These are phyloP conservation scores for Leptinotarsa juncta DNA, from an alignment of 2,888 invertebrate species.

Conservation along the genomic window DNA sequence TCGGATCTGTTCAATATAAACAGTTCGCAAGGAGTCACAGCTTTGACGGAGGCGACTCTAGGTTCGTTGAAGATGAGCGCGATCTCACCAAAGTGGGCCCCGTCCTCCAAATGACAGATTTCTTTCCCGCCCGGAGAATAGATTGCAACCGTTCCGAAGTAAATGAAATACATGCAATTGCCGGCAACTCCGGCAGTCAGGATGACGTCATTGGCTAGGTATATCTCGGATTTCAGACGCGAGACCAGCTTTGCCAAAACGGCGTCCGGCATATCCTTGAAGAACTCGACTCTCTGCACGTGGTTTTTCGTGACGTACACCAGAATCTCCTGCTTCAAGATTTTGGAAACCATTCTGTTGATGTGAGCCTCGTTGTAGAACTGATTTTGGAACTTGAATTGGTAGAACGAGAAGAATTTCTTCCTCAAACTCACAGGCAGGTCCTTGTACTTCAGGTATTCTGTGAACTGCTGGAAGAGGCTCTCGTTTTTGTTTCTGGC, in stretches of 20 bases:
- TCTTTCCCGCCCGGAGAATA: constrained; percentile 63
- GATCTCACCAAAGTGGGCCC: constrained; percentile 67
- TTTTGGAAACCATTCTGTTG: constrained; percentile 54
- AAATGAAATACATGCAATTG: constrained; percentile 35
- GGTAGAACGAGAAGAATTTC: constrained; percentile 61
- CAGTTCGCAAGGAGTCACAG: constrained; percentile 66
- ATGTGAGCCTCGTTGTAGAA: constrained; percentile 63
- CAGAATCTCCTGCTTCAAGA: constrained; percentile 59
- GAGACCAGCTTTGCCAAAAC: constrained; percentile 30
- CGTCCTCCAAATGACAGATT: constrained; percentile 66
- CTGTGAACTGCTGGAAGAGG: constrained; percentile 61
- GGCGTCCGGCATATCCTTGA: constrained; percentile 51
- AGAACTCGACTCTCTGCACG: constrained; percentile 61
- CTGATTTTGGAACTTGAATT: constrained; percentile 63
- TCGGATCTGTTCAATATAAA: constrained; percentile 61
- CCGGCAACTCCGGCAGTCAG: constrained; percentile 21
- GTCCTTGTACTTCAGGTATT: constrained; percentile 65
- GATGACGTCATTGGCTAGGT: constrained; percentile 32
- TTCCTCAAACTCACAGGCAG: constrained; percentile 60
- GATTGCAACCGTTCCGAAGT: constrained; percentile 48
- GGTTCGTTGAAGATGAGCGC: constrained; percentile 64
- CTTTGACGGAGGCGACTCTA: constrained; percentile 63
- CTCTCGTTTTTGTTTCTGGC: constrained; percentile 54
- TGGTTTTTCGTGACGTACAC: constrained; percentile 60
- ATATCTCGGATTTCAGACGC: constrained; percentile 33